Base-by-base conservation (phyloP, 2,113 vertebrate species). In the Engystomops pustulosus region DNA sequence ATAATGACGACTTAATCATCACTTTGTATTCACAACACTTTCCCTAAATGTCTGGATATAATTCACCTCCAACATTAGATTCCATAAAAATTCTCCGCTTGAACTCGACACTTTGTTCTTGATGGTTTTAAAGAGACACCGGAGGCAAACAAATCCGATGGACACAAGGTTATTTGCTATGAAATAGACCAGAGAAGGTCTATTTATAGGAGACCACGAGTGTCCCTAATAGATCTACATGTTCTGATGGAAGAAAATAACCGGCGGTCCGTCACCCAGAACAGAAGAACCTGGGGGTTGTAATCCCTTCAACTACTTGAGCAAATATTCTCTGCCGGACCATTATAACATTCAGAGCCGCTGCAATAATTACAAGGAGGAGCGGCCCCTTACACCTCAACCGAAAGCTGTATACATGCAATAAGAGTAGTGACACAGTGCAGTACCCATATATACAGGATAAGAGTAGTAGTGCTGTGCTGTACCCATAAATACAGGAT, bases 11-110 rank as follows among this genome's bases (percentile, higher is more conserved):
- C 62, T 69, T 81, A 81, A 81, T 70, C 79, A 53, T 81, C 79
- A 81, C 69, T 81, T 81, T 70, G 79, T 81, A 81, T 81, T 81
- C 79, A 81, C 32, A 81, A 81, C 27, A 49, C 44, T 81, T 81
- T 69, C 20, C 14, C 44, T 53, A 69, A 69, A 81, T 70, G 62
- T 34, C 44, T 49, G 79, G 69, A 38, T 49, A 80, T 69, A 69
- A 80, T 80, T 80, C 65, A 80, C 62, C 79, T 80, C 45, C 62
- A 51, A 23, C 60, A 53, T 69, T 36, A 45, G 27, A 25, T 80
- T 80, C 69, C 79, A 80, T 80, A 80, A 80, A 80, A 80, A 80
- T 69, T 80, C 79, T 69, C 62, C 18, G 27, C 23, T 34, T 80
- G 79, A 80, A 80, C 79, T 68, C 12, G 23, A 62, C 20, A 17